phyloP scores from a whole-genome alignment of 1,140 invertebrate species.

The Aphis craccivora region DNA sequence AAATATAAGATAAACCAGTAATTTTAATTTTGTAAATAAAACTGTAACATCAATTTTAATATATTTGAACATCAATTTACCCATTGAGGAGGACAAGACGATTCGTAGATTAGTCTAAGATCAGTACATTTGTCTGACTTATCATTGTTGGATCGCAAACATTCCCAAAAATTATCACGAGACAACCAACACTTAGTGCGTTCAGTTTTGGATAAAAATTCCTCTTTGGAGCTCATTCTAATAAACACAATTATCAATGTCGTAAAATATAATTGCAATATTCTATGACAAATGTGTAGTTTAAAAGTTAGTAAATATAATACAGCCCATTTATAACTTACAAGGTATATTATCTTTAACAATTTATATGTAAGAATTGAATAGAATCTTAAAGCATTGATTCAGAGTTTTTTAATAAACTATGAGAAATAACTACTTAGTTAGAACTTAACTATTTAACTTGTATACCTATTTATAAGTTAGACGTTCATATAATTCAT shows the following conservation, averaged over 20 bases:
- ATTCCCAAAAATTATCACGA: conserved; percentile 89
- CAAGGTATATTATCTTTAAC: background rate
- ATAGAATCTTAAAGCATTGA: background rate
- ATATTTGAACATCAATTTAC: conserved; percentile 64
- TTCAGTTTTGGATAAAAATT: conserved; percentile 81
- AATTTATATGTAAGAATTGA: background rate
- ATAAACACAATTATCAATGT: background rate
- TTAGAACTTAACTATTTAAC: background rate
- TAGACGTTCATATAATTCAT: no score
- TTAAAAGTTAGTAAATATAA: no score
- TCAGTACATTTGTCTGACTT: conserved; percentile 72
- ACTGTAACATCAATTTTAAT: background rate
- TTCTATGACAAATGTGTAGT: background rate
- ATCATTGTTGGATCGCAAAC: conserved; percentile 75
- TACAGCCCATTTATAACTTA: background rate
- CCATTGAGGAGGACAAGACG: conserved; percentile 85
- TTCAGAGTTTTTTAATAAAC: no score
- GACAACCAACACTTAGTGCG: conserved; percentile 83
- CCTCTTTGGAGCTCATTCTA: conserved; percentile 55
- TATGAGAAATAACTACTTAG: background rate
- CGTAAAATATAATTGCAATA: background rate
- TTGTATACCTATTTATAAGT: background rate
- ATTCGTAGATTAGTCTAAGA: conserved; percentile 80
- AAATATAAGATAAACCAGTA: background rate
- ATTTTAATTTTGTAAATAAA: no score